These are phyloP conservation scores for Arctocebus calabarensis DNA, from an alignment of 2,797 vertebrate genomes.

Conservation along the genomic window DNA sequence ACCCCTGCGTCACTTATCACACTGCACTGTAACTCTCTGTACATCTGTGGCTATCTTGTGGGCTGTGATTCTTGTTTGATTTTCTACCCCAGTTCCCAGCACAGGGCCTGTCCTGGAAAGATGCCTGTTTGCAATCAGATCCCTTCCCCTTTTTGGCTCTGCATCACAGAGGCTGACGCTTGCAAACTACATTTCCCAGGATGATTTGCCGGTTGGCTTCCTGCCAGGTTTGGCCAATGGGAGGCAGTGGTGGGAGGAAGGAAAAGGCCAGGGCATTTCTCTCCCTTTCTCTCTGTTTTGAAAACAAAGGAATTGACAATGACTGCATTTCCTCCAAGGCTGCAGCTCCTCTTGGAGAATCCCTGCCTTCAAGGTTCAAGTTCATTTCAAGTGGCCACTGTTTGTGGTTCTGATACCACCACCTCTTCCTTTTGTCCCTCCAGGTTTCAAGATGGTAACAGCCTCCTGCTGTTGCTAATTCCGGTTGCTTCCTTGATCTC, in stretches of 20 bases:
- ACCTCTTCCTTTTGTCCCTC: neutral
- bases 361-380: neutral
- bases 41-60: neutral
- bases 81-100: neutral
- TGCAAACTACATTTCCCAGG: neutral
- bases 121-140: neutral
- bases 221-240: neutral
- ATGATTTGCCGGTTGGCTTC: neutral
- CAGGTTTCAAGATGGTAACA: too few relatives aligned
- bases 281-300: neutral
- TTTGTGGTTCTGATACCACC: neutral
- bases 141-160: neutral
- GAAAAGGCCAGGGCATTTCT: neutral
- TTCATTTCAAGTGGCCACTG: neutral
- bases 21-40: neutral
- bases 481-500: neutral
- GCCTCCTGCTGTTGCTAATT: neutral
- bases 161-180: neutral
- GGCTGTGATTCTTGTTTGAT: neutral
- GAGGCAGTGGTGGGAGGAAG: neutral
- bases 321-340: fast-evolving
- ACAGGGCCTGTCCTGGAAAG: neutral
- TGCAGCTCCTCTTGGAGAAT: neutral
- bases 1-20: neutral
- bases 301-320: neutral